A percentile compares a stretch with the other conserved stretches of the same genome.
Conservation (phyloP, 1,140 invertebrate genomes). For the Hycleus cichorii region DNA sequence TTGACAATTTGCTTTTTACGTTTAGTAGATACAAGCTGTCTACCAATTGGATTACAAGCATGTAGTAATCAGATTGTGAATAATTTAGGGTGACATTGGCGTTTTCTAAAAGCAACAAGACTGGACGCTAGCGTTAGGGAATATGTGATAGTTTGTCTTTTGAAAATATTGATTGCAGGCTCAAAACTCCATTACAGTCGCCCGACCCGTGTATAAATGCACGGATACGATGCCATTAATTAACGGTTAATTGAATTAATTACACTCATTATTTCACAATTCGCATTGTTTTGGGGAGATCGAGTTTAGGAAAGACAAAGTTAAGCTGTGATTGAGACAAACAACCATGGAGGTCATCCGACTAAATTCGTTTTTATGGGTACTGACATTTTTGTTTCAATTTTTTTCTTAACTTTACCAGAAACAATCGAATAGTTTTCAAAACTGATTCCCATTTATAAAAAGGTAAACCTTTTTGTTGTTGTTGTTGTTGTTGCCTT, state of each 20-base stretch:
- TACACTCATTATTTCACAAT: slow-evolving; percentile 44
- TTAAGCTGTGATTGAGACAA: slow-evolving; percentile 38
- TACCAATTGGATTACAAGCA: too few species aligned
- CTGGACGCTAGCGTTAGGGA: too few species aligned
- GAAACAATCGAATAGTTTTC: too few species aligned
- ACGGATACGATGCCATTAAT: slow-evolving; percentile 42
- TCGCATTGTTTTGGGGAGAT: slow-evolving; percentile 31
- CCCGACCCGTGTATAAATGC: slow-evolving; percentile 39
- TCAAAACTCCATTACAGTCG: slow-evolving; percentile 42
- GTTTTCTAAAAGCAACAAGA: too few species aligned
- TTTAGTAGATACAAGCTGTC: too few species aligned
- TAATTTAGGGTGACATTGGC: too few species aligned
- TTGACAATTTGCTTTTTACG: too few species aligned
- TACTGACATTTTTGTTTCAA: too few species aligned
- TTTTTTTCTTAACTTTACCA: too few species aligned
- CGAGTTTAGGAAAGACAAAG: slow-evolving; percentile 23
- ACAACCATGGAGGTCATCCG: slow-evolving; percentile 33
- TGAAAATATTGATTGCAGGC: slow-evolving; percentile 41
- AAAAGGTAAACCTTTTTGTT: not conserved
- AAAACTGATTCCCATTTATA: too few species aligned
- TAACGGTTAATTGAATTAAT: slow-evolving; percentile 48
- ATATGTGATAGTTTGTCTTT: slow-evolving; percentile 9
- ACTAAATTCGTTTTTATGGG: slow-evolving; percentile 36
- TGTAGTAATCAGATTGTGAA: too few species aligned
- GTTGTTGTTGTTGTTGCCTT: slow-evolving; percentile 8